phyloP scores from a whole-genome alignment of 1,140 invertebrate genomes.

The Daktulosphaira vitifoliae region DNA sequence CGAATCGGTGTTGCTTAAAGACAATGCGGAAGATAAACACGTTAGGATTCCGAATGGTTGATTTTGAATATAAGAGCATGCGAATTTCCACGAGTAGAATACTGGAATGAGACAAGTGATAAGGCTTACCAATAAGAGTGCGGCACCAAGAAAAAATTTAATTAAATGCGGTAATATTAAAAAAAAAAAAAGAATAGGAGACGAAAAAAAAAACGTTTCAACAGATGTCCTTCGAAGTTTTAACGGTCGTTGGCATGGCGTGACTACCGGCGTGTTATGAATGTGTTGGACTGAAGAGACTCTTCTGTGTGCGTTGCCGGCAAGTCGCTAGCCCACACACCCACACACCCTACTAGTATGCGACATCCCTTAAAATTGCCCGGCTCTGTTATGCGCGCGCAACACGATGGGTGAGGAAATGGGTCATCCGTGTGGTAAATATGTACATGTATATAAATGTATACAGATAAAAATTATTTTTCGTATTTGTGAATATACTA shows the following conservation, averaged over 20 bases:
- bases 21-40: too few relatives aligned
- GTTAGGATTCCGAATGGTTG: too few relatives aligned
- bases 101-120: too few relatives aligned
- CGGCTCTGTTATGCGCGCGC: constrained; percentile 24
- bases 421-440: constrained; percentile 31
- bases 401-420: constrained; percentile 20
- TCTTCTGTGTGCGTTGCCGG: constrained; percentile 20
- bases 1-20: too few relatives aligned
- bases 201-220: not conserved
- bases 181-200: not conserved
- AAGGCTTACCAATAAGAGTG: too few relatives aligned
- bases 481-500: too few relatives aligned
- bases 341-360: constrained; percentile 23
- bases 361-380: constrained; percentile 33
- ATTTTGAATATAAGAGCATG: too few relatives aligned
- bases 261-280: constrained; percentile 11
- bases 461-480: too few relatives aligned
- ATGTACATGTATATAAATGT: too few relatives aligned
- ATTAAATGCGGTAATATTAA: not conserved
- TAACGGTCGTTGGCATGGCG: constrained; percentile 10
- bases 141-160: not conserved
- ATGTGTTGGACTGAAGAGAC: constrained; percentile 28
- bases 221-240: constrained; percentile 22
- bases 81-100: too few relatives aligned
- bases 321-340: constrained; percentile 22